Evolutionary conservation across 2,797 vertebrate genomes (phyloP), one percentile per base, ranked within the genome.

Genomic region (Melanotaenia trifasciata): DNA sequence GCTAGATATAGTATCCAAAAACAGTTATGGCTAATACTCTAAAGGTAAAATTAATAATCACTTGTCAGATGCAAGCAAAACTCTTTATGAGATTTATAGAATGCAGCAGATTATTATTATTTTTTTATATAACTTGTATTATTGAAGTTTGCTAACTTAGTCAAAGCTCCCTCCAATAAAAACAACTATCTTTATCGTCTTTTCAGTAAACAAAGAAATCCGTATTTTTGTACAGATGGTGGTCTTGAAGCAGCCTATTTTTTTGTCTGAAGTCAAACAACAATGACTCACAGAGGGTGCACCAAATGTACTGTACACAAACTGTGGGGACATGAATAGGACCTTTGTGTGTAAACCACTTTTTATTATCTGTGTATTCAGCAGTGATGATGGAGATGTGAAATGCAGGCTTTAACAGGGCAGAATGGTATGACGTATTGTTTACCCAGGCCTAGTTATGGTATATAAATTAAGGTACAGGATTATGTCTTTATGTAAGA

Each of bases 291-390:
- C 18, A 64, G 38, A 51, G 82, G 77, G 76, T 83, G 64, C 47
- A 66, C 10, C 61, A 53, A 67, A 26, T 81, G 58, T 58, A 36
- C 60, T 79, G 60, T 28, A 72, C 64, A 66, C n/a, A 51, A 30
- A 33, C 64, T 22, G 47, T 10, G 64, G n/a, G 53, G 65, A 54
- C 7, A 73, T 89, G 77, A 91, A 86, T 78, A 51, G 67, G 36
- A 72, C 67, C 70, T 83, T 86, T 87, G 82, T 89, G 72, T 79
- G 70, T 26, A 61, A 66, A 60, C 56, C 18, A 2, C 70, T 51
- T 57, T 51, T 65, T 58, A 72, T 63, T 73, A 56, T 43, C 53
- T 58, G 60, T 81, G 70, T 62, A 14, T 71, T 69, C 66, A 69
- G 9, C 40, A 40, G 58, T 33, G 54, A 43, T 62, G 4, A 59